These are phyloP conservation scores for Syrmaticus mikado DNA, from an alignment of 2,113 vertebrate species.

Conservation along the genomic window DNA sequence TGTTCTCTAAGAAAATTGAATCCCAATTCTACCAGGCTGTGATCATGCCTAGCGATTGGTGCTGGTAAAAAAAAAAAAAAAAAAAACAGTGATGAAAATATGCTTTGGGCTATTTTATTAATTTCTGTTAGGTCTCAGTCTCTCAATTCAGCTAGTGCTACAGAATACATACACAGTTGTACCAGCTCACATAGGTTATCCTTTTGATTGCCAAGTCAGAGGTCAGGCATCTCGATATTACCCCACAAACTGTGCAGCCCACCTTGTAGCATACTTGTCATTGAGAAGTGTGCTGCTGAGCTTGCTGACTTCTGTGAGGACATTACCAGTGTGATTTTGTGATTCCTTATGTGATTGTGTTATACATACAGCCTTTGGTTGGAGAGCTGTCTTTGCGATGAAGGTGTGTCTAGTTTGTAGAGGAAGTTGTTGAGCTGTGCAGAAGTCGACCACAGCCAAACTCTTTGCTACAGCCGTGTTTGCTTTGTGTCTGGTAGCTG, in stretches of 20 bases:
- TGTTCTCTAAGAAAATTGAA: neutral
- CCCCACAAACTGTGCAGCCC: neutral
- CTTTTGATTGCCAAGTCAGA: neutral
- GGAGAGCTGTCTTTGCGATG: fast-evolving
- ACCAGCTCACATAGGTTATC: neutral
- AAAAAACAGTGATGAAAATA: neutral
- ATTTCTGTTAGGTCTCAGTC: neutral
- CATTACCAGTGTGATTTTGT: fast-evolving
- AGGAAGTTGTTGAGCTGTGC: neutral
- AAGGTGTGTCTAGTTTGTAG: neutral
- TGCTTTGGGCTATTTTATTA: neutral
- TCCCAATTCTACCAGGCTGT: neutral
- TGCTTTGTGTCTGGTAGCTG: neutral
- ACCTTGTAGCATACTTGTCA: neutral
- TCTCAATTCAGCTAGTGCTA: neutral
- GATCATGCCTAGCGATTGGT: neutral
- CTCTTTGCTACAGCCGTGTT: neutral
- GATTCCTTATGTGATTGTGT: fast-evolving
- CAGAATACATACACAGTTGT: neutral
- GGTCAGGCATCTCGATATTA: neutral
- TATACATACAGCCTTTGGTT: neutral
- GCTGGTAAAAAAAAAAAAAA: neutral
- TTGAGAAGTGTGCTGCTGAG: fast-evolving
- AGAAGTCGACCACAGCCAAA: fast-evolving
- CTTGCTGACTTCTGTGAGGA: neutral